phyloP scores from a whole-genome alignment of 2,888 invertebrate species.

The Timandra comae region DNA sequence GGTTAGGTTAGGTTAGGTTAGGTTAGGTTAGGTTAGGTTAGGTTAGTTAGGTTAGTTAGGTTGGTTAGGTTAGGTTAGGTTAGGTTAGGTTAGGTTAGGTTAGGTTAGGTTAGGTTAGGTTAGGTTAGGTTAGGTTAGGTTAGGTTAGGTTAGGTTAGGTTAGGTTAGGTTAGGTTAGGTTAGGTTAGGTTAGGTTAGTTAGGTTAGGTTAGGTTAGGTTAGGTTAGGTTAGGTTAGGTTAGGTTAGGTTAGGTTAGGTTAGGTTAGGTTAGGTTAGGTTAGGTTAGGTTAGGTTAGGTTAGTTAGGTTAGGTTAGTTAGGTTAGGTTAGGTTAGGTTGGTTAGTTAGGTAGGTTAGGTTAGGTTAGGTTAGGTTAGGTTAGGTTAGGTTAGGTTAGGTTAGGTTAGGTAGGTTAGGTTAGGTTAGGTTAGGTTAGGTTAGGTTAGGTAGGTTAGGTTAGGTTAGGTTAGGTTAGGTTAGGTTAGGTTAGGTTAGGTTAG shows the following conservation, averaged over 20 bases:
- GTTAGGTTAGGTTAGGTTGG: slow-evolving; percentile 12
- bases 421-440: slow-evolving; percentile 4
- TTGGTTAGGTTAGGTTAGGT: slow-evolving; percentile 15
- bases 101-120: slow-evolving; percentile 12
- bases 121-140: slow-evolving; percentile 5
- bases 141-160: not conserved
- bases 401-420: too few species aligned
- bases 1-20: slow-evolving; percentile 20
- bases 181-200: slow-evolving; percentile 15
- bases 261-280: slow-evolving; percentile 8
- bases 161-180: slow-evolving; percentile 2
- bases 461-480: slow-evolving; percentile 3
- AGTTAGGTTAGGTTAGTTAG: slow-evolving; percentile 17
- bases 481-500: slow-evolving; percentile 4
- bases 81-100: slow-evolving; percentile 13
- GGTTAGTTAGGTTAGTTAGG: slow-evolving; percentile 15
- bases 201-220: slow-evolving; percentile 14
- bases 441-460: too few species aligned
- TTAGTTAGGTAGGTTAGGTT: too few species aligned
- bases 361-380: slow-evolving; percentile 7
- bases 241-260: slow-evolving; percentile 18
- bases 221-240: slow-evolving; percentile 15
- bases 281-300: slow-evolving; percentile 18
- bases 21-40: slow-evolving; percentile 19
- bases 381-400: slow-evolving; percentile 7